Percentiles rank a stretch among this genome's conserved stretches.
Evolutionary conservation across 2,888 invertebrate species (phyloP).

Genomic region (Tiphia femorata): DNA sequence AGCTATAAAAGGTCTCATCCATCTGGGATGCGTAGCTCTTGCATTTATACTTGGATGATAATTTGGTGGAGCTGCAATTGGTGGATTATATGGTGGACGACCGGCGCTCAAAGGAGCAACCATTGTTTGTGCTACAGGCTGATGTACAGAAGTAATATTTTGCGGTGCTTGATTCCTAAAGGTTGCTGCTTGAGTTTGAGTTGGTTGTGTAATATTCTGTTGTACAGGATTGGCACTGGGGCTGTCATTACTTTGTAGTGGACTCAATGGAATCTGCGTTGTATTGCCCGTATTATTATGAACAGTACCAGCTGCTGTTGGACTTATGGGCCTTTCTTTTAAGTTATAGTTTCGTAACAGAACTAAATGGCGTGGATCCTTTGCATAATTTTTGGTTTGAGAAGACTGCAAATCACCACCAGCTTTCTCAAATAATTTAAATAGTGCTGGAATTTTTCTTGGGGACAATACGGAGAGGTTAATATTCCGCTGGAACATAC

Average conservation of each 20-base stretch:
- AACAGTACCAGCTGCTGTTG: constrained; percentile 72
- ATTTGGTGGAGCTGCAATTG: constrained; percentile 69
- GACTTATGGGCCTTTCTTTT: constrained; percentile 80
- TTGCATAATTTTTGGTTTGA: constrained; percentile 90
- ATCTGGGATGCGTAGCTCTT: constrained; percentile 54
- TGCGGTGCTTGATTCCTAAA: constrained; percentile 57
- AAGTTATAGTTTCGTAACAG: constrained; percentile 70
- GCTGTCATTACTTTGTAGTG: constrained; percentile 72
- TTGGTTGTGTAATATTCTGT: constrained; percentile 57
- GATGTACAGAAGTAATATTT: constrained; percentile 64
- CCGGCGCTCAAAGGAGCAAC: constrained; percentile 58
- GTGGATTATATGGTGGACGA: constrained; percentile 64
- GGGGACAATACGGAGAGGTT: constrained; percentile 91
- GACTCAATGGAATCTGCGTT: constrained; percentile 70
- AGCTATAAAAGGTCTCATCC: constrained; percentile 59
- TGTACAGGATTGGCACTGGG: constrained; percentile 69
- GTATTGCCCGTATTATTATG: constrained; percentile 61
- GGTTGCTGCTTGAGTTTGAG: constrained; percentile 64
- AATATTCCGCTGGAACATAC: constrained; percentile 79
- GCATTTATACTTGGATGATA: constrained; percentile 67
- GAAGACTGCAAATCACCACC: constrained; percentile 86
- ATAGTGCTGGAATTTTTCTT: constrained; percentile 86
- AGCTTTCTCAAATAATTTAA: constrained; percentile 90
- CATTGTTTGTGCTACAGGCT: constrained; percentile 55
- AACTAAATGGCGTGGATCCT: constrained; percentile 87